These are phyloP conservation scores for Cinara cedri DNA, from an alignment of 2,888 invertebrate genomes.

Conservation along the genomic window DNA sequence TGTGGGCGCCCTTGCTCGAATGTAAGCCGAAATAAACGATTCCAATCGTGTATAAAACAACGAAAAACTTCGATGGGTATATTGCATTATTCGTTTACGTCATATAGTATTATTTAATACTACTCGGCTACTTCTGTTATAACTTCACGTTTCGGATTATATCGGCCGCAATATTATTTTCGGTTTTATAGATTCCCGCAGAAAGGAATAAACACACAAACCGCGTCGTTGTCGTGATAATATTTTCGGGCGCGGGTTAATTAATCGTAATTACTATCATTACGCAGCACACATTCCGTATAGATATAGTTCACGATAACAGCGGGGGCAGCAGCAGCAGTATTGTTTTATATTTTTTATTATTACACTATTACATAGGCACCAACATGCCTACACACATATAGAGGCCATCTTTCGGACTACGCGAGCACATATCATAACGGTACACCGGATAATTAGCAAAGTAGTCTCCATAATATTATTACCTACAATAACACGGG, in stretches of 20 bases:
- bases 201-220: conserved; percentile 39
- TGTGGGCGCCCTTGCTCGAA: no score
- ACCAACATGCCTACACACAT: no score
- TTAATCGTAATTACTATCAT: conserved; percentile 52
- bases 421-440: conserved; percentile 44
- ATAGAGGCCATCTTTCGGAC: conserved; percentile 26
- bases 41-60: no score
- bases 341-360: conserved; percentile 37
- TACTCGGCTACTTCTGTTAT: no score
- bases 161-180: conserved; percentile 39
- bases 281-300: not conserved
- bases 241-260: conserved; percentile 25
- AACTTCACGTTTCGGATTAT: conserved; percentile 28
- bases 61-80: no score
- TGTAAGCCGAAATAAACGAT: no score
- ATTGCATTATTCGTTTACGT: no score
- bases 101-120: no score
- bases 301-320: conserved; percentile 1
- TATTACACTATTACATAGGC: no score
- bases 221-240: no score
- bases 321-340: not conserved
- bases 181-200: conserved; percentile 35
- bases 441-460: conserved; percentile 50
- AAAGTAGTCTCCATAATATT: conserved; percentile 15
- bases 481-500: not conserved